Evolutionary conservation across 2,113 vertebrate genomes (phyloP).

Genomic region (Macaca fascicularis): T2T-MFA8v1.1 NC_088379.1:47423001-47423500

Average conservation of each 20-base stretch:
- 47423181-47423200: slow-evolving; percentile 18
- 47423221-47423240: slow-evolving; percentile 24
- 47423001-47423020: not conserved
- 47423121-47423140: slow-evolving; percentile 45
- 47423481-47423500: too few species aligned
- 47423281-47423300: not conserved
- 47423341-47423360: not conserved
- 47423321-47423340: not conserved
- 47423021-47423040: not conserved
- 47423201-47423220: slow-evolving; percentile 35
- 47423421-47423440: too few species aligned
- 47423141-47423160: slow-evolving; percentile 43
- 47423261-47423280: not conserved
- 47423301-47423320: slow-evolving; percentile 42
- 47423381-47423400: not conserved
- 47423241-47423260: not conserved
- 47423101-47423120: slow-evolving; percentile 48
- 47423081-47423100: not conserved
- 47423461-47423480: too few species aligned
- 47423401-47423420: too few species aligned
- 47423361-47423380: not conserved
- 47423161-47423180: not conserved
- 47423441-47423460: too few species aligned
- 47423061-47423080: not conserved
- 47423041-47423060: slow-evolving; percentile 35